These are phyloP conservation scores for Ailuropoda melanoleuca DNA, from an alignment of 2,113 vertebrate species.

Conservation along the genomic window DNA sequence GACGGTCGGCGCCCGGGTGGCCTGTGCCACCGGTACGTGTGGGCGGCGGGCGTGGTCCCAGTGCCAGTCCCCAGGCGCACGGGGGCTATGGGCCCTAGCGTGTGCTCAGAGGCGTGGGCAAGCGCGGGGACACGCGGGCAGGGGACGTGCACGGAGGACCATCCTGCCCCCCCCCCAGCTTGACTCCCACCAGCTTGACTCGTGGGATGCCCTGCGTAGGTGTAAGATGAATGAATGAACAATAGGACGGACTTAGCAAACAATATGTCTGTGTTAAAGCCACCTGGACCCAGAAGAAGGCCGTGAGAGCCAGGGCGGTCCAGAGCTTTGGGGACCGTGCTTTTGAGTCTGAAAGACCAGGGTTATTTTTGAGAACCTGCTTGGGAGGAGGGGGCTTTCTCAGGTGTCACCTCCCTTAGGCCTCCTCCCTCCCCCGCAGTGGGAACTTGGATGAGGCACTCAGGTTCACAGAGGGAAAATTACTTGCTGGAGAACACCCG, in stretches of 20 bases:
- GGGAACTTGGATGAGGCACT: background rate
- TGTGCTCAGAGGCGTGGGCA: background rate
- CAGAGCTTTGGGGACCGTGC: background rate
- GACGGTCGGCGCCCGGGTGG: accelerated
- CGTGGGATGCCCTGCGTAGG: background rate
- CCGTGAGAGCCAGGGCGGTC: background rate
- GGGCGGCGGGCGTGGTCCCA: background rate
- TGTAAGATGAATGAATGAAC: background rate
- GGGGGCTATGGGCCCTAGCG: background rate
- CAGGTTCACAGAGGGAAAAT: background rate
- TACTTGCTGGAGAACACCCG: background rate
- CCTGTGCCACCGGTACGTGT: accelerated
- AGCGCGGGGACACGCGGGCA: background rate
- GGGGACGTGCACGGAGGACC: too few relatives aligned
- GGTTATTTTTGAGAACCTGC: background rate
- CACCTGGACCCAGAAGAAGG: background rate
- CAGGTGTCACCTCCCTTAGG: background rate
- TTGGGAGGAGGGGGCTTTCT: background rate
- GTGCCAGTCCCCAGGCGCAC: accelerated
- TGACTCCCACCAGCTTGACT: background rate
- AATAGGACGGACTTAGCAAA: background rate
- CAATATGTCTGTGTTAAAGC: background rate
- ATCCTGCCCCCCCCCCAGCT: background rate
- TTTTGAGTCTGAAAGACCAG: background rate
- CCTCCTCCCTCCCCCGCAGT: background rate